Evolutionary conservation across 1,140 invertebrate species (phyloP), one percentile per base, ranked within the genome.

Genomic region (Lepidurus packardi): DNA sequence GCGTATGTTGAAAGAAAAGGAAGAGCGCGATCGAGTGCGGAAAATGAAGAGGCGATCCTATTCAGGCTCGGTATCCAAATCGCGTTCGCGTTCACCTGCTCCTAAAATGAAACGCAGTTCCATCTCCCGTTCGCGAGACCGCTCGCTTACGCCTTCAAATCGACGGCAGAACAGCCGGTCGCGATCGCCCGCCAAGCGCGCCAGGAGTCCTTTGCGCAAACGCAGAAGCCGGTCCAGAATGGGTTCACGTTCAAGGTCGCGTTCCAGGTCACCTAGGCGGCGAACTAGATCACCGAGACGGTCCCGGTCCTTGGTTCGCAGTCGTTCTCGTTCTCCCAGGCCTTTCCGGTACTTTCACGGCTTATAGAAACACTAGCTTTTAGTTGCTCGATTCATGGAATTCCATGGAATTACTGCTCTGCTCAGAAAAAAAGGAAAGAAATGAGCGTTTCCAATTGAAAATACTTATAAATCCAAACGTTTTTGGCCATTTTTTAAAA

Each of bases 1-100:
- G 83, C 87, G 92, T 80, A 92, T 95, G 85, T 87, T 95, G 80
- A 87, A 91, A 79, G 93, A 95, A 84, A 94, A 94, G 85, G 92
- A 94, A 84, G 90, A 91, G 83, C 85, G 89, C 47, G 89, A 90
- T 78, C 86, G 89, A 80, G 74, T 90, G 90, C 44, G 75, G 24
- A 74, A 78, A 24, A 79, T 81, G 73, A 81, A 81, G 53, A 80
- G 78, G 44, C 78, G 81, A 16, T 79, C 78, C 34, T 77, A 78
- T 47, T 78, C 79, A 10, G 77, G 81, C 42, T 80, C 80, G 43
- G 34, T 77, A 10, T 77, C 78, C 34, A 78, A 80, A 24, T 83
- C 83, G 41, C 78, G 78, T 44, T 78, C 78, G 25, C 78, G 78
- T 13, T 82, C 82, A 4, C 77, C 79, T n/a, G 80, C 81, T 34